Percentiles rank a stretch among this genome's conserved stretches.
Evolutionary conservation across 2,113 vertebrate species (phyloP).

Genomic region (Porphyrio hochstetteri): DNA sequence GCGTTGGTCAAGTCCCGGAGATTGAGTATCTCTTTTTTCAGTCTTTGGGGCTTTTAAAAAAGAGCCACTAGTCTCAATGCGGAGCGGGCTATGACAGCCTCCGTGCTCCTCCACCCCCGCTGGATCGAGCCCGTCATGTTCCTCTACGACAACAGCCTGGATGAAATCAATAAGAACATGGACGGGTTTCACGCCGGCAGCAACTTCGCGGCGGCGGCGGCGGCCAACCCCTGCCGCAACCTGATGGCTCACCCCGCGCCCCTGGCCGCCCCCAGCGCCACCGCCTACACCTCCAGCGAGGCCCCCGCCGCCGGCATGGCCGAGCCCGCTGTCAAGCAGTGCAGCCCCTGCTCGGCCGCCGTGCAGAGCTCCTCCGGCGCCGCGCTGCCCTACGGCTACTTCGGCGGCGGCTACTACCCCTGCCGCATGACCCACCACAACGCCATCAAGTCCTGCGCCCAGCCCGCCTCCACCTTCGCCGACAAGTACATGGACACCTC

Average conservation of each 20-base stretch:
- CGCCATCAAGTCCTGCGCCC: slow-evolving; percentile 91
- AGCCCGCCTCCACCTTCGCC: slow-evolving; percentile 87
- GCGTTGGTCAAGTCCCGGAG: slow-evolving; percentile 82
- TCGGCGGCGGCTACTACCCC: slow-evolving; percentile 95
- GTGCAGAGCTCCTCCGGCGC: slow-evolving; percentile 91
- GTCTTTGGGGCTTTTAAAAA: slow-evolving; percentile 95
- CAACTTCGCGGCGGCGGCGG: slow-evolving; percentile 85
- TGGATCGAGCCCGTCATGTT: slow-evolving; percentile 99
- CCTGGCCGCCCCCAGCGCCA: slow-evolving; percentile 80
- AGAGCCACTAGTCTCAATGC: slow-evolving; percentile 93
- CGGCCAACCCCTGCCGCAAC: slow-evolving; percentile 93
- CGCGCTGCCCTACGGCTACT: slow-evolving; percentile 96
- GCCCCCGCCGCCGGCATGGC: slow-evolving; percentile 88
- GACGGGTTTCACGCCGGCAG: slow-evolving; percentile 80
- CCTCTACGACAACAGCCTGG: slow-evolving; percentile 94
- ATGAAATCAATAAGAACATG: slow-evolving; percentile 95
- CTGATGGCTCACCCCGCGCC: slow-evolving; percentile 93
- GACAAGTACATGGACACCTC: slow-evolving; percentile 96
- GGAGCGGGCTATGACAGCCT: slow-evolving; percentile 99
- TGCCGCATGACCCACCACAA: slow-evolving; percentile 93
- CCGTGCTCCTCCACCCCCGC: slow-evolving; percentile 97
- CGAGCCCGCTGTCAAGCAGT: slow-evolving; percentile 92
- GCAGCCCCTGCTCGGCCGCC: slow-evolving; percentile 93
- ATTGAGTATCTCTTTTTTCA: slow-evolving; percentile 88
- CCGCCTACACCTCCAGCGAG: slow-evolving; percentile 84